Evolutionary conservation across 2,797 vertebrate genomes (phyloP), one percentile per base, ranked within the genome.

Genomic region (Eleutherodactylus coqui): DNA sequence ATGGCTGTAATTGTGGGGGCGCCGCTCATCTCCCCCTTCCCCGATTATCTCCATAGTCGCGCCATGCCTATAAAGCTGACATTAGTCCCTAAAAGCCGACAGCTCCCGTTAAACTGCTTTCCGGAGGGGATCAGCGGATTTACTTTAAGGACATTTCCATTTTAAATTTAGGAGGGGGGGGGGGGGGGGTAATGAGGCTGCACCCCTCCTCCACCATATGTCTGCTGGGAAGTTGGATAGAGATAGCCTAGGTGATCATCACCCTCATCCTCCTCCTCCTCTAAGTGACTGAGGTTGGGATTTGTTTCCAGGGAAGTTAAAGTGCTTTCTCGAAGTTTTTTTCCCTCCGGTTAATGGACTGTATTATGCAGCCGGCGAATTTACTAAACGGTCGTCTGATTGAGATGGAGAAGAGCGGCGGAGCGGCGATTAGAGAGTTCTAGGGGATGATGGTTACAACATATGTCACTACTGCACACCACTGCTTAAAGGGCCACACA

Each of bases 21-120:
- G 75, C 60, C 85, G 27, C 58, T 14, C 43, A 10, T 11, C 53
- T 17, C 8, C 70, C 62, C 27, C 69, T 29, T 24, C 10, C 14
- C 49, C 29, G 73, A 88, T 86, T 77, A 21, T 89, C 87, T 82
- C 75, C 1, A 62, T 86, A 83, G 86, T 89, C n/a, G n/a, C n/a
- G n/a, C n/a, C n/a, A n/a, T n/a, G n/a, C n/a, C 89, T 89, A 88
- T 91, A 92, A 92, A 90, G 86, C 89, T 90, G 82, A 87, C 87
- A 88, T 86, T 73, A 88, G 83, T 86, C 41, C 75, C 49, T 85
- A 88, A 91, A 85, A 93, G 82, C 85, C 80, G 89, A 91, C 89
- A 91, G 88, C 86, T 49, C 34, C 85, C 16, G 72, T 43, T 73
- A 21, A 83, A 75, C 47, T 34, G 82, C 81, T 84, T 83, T 38